These are phyloP conservation scores for Stomatorhinus ivindoensis DNA, from an alignment of 2,113 vertebrate genomes.

Conservation along the genomic window DNA sequence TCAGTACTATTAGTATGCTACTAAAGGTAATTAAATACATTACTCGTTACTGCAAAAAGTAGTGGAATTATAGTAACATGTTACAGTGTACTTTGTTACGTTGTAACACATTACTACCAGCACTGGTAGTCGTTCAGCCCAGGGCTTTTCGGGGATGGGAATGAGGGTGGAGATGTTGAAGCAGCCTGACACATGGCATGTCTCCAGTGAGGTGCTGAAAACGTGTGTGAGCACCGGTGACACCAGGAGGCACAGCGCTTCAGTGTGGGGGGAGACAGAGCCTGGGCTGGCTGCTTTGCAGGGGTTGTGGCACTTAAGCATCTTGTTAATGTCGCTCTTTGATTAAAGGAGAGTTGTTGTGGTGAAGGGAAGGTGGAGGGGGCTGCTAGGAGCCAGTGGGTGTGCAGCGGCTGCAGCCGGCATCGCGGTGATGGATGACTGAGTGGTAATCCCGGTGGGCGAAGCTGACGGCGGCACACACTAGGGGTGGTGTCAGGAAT, in stretches of 20 bases:
- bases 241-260: neutral
- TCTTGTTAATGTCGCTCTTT: neutral
- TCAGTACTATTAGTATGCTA: neutral
- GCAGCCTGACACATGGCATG: neutral
- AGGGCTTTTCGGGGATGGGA: neutral
- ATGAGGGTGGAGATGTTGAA: neutral
- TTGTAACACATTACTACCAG: neutral
- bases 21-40: neutral
- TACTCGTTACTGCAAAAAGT: neutral
- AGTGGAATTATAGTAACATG: neutral
- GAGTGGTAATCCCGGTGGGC: neutral
- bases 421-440: neutral
- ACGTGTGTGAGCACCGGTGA: neutral
- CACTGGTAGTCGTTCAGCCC: neutral
- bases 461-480: neutral
- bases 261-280: neutral
- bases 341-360: neutral
- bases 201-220: neutral
- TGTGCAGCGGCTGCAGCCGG: neutral
- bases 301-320: neutral
- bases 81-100: neutral
- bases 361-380: too few relatives aligned
- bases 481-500: neutral
- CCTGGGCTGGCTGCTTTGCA: neutral
- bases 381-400: neutral